Evolutionary conservation across 2,888 invertebrate species (phyloP).

Genomic region (Calliphora vomitoria): DNA sequence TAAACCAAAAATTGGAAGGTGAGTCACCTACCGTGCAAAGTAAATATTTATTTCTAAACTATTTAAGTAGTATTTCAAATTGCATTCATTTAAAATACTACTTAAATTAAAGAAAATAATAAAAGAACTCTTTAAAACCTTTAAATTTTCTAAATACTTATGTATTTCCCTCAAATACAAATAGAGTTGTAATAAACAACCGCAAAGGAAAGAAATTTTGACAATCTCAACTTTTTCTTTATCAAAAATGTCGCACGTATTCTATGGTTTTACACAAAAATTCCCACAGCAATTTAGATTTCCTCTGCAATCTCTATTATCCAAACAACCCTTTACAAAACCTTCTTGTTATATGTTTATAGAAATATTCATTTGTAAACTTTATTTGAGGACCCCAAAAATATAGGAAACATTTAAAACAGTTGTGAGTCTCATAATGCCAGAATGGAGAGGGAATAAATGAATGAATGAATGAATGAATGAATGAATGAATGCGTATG

Average conservation of each 20-base stretch:
- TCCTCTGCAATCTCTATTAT: constrained; percentile 1
- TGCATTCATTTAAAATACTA: too few species aligned
- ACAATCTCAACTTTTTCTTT: too few species aligned
- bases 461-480: neutral
- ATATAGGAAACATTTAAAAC: constrained; percentile 20
- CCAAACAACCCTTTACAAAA: neutral
- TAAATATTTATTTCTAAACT: too few species aligned
- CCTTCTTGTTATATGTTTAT: neutral
- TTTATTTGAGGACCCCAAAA: neutral
- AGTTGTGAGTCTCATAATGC: neutral
- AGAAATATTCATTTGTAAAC: neutral
- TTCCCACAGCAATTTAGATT: constrained; percentile 43
- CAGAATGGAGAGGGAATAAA: neutral
- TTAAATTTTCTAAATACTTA: too few species aligned
- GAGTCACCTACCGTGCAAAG: too few species aligned
- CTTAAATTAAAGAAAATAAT: too few species aligned
- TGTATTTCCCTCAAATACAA: too few species aligned
- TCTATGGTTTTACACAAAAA: constrained; percentile 33
- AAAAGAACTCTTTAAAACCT: too few species aligned
- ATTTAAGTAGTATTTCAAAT: too few species aligned
- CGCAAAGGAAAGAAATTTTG: too few species aligned
- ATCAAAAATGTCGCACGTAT: constrained; percentile 6
- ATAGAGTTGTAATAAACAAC: too few species aligned
- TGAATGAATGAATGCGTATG: neutral
- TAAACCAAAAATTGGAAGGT: too few species aligned